These are phyloP conservation scores for Dendrocopos noguchii DNA, from an alignment of 2,113 vertebrate species.

Conservation along the genomic window DNA sequence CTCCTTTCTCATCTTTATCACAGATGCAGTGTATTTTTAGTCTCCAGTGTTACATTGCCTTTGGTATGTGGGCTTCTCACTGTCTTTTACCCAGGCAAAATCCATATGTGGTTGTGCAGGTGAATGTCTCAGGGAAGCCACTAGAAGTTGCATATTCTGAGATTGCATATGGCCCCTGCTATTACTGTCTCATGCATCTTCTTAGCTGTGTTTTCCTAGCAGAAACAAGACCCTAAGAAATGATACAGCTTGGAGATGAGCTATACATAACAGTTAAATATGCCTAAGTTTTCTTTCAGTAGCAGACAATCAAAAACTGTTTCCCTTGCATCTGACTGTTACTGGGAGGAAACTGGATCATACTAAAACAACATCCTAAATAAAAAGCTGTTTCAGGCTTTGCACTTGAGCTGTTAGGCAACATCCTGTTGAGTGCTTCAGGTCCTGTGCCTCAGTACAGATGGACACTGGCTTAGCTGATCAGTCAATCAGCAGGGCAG, in stretches of 20 bases:
- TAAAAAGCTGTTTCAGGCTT: not conserved
- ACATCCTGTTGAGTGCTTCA: not conserved
- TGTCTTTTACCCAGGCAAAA: not conserved
- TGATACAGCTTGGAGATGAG: not conserved
- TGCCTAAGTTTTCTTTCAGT: not conserved
- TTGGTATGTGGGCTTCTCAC: not conserved
- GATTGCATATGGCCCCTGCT: not conserved
- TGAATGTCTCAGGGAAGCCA: not conserved
- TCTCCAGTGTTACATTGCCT: not conserved
- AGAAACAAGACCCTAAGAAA: not conserved
- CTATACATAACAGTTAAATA: not conserved
- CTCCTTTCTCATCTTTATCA: not conserved
- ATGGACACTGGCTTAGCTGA: not conserved
- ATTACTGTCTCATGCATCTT: not conserved
- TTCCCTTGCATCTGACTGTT: not conserved
- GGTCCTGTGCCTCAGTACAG: not conserved
- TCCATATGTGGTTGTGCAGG: not conserved
- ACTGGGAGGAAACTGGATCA: not conserved
- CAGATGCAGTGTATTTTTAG: not conserved
- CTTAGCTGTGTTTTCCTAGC: not conserved
- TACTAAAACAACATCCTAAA: not conserved
- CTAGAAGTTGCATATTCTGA: not conserved
- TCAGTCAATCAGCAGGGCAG: not conserved
- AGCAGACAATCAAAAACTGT: not conserved
- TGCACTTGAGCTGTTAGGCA: not conserved